Evolutionary conservation across 2,888 invertebrate species (phyloP), one percentile per base, ranked within the genome.

Genomic region (Spatulosminthurus flaviceps): DNA sequence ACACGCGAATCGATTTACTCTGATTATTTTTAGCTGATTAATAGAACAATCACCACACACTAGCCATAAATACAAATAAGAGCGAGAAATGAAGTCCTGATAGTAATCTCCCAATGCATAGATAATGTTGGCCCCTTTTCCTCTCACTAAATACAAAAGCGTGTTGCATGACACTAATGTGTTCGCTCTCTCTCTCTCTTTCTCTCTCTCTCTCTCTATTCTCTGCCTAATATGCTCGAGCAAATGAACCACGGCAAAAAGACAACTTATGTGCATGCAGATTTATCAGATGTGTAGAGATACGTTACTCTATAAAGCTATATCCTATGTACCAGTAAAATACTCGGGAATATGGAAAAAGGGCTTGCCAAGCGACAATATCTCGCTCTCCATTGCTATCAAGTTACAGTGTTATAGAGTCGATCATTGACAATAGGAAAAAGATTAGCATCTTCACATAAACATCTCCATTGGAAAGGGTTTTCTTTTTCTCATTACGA

Each of bases 1-100:
- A 81, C 82, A 81, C 80, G 80, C 79, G 77, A 81, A 78, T 79
- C 75, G 78, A 79, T 81, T 81, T 79, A 78, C 67, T 67, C 76
- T 79, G 81, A 81, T 81, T 80, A 81, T 79, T 73, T 75, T 75
- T 76, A 75, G 72, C 70, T 79, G 81, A 81, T 81, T 81, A 81
- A 78, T 79, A 77, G 81, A 78, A 79, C 79, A 75, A 81, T 81
- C 74, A 75, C 51, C 61, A 73, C 22, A 69, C 19, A 70, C 70
- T 66, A 61, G 61, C 75, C 64, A 41, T 75, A 75, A 74, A 75
- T 75, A 75, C 75, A 76, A 76, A 76, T 76, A 67, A 76, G 76
- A 69, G 76, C 43, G 76, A 67, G 76, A 76, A 67, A 76, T 76
- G 67, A 76, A 76, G 66, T 76, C 69, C 41, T 67, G 76, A 76